A percentile compares a stretch with the other conserved stretches of the same genome.
Evolutionary conservation across 2,113 vertebrate species (phyloP).

Genomic region (Melozone crissalis): DNA sequence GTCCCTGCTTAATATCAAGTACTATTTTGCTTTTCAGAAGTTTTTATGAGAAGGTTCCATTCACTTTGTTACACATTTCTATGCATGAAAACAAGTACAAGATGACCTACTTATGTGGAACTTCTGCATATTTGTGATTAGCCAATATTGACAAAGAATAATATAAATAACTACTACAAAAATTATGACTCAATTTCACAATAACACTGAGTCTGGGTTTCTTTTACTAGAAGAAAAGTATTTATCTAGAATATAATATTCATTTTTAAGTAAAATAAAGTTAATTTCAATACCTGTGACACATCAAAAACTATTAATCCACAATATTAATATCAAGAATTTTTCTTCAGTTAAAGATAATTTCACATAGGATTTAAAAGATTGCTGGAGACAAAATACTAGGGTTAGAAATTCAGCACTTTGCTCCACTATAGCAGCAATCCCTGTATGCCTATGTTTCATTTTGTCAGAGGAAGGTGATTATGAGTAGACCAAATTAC

Average conservation of each 20-base stretch:
- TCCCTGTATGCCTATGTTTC: background rate
- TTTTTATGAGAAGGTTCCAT: background rate
- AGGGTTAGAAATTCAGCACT: background rate
- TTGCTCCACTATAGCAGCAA: background rate
- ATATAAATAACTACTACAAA: background rate
- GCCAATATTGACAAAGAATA: background rate
- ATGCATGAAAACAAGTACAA: background rate
- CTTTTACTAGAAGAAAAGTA: background rate
- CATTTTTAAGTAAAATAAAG: background rate
- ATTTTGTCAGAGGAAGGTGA: background rate
- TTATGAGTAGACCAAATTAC: background rate
- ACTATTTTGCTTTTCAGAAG: background rate
- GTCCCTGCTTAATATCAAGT: background rate
- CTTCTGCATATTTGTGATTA: background rate
- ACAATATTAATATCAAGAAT: background rate
- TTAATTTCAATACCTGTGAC: background rate
- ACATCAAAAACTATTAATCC: background rate
- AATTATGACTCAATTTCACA: background rate
- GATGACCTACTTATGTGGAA: background rate
- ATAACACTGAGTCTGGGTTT: background rate
- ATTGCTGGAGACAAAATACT: background rate
- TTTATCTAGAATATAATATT: background rate
- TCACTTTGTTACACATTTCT: background rate
- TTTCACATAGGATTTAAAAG: background rate
- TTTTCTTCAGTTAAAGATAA: background rate